Conservation (phyloP, 2,888 invertebrate species). For the Hydriomena furcata region DNA sequence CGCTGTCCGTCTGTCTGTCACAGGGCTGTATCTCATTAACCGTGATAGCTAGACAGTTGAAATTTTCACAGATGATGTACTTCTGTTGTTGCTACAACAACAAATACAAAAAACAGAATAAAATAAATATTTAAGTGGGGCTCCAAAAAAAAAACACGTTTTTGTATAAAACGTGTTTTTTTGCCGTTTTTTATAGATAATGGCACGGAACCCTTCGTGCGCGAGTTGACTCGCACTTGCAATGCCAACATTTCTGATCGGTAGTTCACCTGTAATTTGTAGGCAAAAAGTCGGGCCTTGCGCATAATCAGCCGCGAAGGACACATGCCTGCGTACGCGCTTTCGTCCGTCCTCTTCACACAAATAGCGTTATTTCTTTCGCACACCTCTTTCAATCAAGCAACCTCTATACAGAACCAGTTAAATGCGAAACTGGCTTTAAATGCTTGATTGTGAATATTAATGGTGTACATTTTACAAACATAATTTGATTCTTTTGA, state of each 20-base stretch:
- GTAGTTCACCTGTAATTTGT: conserved; percentile 57
- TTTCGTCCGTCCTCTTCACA: conserved; percentile 44
- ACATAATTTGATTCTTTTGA: conserved; percentile 21
- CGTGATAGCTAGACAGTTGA: too few species aligned
- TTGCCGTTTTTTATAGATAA: too few species aligned
- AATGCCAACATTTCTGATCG: conserved; percentile 45
- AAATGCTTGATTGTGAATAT: conserved; percentile 57
- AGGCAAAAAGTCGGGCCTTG: conserved; percentile 58
- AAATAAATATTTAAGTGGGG: too few species aligned
- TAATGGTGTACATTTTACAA: conserved; percentile 53
- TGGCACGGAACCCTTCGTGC: too few species aligned
- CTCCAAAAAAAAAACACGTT: too few species aligned
- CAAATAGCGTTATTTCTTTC: conserved; percentile 46
- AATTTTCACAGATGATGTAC: too few species aligned
- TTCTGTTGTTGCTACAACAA: too few species aligned
- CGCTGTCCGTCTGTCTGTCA: too few species aligned
- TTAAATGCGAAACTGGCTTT: conserved; percentile 53
- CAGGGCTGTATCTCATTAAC: too few species aligned
- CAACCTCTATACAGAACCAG: conserved; percentile 65
- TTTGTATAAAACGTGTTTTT: too few species aligned
- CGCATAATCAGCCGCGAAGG: conserved; percentile 70
- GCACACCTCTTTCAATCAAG: conserved; percentile 49
- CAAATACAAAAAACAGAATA: too few species aligned
- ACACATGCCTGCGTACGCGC: conserved; percentile 75
- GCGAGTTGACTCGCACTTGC: too few species aligned